Percentiles rank a stretch among this genome's conserved stretches.
Evolutionary conservation across 1,140 invertebrate genomes (phyloP).

Genomic region (Globodera rostochiensis): DNA sequence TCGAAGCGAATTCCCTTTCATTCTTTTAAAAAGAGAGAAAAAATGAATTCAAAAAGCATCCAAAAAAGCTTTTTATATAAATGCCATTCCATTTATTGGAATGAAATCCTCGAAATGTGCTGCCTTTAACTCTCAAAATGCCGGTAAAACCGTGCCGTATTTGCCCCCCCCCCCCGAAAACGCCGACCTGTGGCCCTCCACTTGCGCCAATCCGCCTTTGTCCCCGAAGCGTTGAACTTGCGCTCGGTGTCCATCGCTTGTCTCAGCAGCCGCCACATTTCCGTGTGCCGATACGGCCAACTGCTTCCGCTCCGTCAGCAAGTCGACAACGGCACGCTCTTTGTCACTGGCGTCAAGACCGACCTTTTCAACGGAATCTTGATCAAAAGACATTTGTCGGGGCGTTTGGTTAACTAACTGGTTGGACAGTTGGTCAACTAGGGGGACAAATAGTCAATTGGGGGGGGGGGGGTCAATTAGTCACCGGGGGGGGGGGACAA

Average conservation of each 20-base stretch:
- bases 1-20: too few relatives aligned
- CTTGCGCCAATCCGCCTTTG: constrained; percentile 61
- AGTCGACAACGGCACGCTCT: constrained; percentile 60
- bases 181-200: constrained; percentile 60
- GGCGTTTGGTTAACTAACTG: too few relatives aligned
- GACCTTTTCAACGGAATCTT: constrained; percentile 46
- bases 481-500: too few relatives aligned
- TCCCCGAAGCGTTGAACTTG: constrained; percentile 64
- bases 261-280: constrained; percentile 62
- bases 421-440: too few relatives aligned
- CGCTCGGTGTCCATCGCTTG: constrained; percentile 57
- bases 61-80: too few relatives aligned
- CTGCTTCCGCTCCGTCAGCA: constrained; percentile 56
- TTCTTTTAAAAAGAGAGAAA: too few relatives aligned
- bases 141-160: background rate
- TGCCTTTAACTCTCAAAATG: too few relatives aligned
- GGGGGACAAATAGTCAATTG: too few relatives aligned
- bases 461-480: too few relatives aligned
- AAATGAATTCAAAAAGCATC: too few relatives aligned
- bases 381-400: background rate
- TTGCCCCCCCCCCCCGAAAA: background rate
- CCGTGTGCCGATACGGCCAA: constrained; percentile 58
- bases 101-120: too few relatives aligned
- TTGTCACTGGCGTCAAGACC: constrained; percentile 61
- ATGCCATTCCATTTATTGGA: too few relatives aligned